Evolutionary conservation across 2,113 vertebrate genomes (phyloP).

Genomic region (Cebus imitator): DNA sequence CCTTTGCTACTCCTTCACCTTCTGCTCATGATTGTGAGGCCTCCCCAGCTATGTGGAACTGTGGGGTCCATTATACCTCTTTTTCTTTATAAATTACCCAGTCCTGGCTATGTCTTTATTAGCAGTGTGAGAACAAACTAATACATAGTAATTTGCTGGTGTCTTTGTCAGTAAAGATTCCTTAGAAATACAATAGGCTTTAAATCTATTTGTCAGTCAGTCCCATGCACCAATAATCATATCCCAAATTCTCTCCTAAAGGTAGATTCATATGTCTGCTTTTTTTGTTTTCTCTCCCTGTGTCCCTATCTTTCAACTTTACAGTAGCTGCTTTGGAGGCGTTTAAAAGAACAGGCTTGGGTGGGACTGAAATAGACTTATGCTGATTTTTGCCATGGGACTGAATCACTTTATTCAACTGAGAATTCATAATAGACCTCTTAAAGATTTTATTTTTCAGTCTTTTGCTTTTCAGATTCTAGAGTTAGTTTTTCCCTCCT

Average conservation of each 20-base stretch:
- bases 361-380: not conserved
- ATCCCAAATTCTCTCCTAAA: not conserved
- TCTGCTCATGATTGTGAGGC: no score
- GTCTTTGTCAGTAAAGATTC: not conserved
- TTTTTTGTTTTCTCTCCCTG: not conserved
- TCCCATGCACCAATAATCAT: not conserved
- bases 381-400: not conserved
- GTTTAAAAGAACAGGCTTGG: not conserved
- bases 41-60: no score
- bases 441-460: slow-evolving; percentile 44
- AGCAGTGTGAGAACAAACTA: no score
- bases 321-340: not conserved
- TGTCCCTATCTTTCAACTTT: not conserved
- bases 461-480: not conserved
- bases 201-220: not conserved
- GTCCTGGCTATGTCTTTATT: no score
- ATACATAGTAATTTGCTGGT: not conserved
- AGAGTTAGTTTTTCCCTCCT: not conserved
- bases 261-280: not conserved
- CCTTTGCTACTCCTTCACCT: no score
- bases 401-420: not conserved
- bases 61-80: no score
- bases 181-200: not conserved
- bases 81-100: no score
- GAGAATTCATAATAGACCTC: not conserved